Conservation (phyloP, 2,888 invertebrate genomes). For the Hirtodrosophila alboralis region DNA sequence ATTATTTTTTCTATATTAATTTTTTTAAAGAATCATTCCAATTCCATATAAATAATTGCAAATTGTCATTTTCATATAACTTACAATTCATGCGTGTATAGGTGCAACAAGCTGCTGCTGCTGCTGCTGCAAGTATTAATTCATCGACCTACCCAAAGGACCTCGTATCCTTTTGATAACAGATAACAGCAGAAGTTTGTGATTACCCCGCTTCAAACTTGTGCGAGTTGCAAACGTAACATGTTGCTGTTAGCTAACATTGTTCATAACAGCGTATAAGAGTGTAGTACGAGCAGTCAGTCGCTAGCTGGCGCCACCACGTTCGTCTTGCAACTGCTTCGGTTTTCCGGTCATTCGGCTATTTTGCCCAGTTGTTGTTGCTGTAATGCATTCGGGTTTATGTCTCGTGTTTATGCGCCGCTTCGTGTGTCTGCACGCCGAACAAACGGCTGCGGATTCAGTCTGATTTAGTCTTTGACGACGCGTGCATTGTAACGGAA, state of each 20-base stretch:
- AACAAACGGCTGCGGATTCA: conserved; percentile 26
- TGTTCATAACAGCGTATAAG: conserved; percentile 56
- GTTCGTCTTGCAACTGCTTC: conserved; percentile 12
- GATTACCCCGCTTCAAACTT: conserved; percentile 39
- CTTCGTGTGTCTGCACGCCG: conserved; percentile 25
- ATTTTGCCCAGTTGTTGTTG: too few relatives aligned
- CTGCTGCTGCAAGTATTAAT: conserved; percentile 36
- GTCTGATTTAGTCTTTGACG: conserved; percentile 72
- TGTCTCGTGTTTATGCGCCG: too few relatives aligned
- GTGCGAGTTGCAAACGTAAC: conserved; percentile 31
- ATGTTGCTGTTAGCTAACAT: conserved; percentile 7
- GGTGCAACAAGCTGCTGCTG: conserved; percentile 35
- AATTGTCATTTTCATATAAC: conserved; percentile 26
- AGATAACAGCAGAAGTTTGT: conserved; percentile 15
- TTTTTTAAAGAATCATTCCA: conserved; percentile 1
- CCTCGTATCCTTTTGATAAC: conserved; percentile 4
- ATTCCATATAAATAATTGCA: conserved; percentile 20
- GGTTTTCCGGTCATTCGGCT: too few relatives aligned
- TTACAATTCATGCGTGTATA: conserved; percentile 17
- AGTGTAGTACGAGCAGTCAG: conserved; percentile 12
- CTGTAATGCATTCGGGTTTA: too few relatives aligned
- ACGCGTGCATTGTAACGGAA: conserved; percentile 74
- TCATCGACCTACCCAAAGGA: conserved; percentile 29
- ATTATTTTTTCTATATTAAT: too few relatives aligned
- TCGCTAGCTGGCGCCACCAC: conserved; percentile 44